A percentile compares a stretch with the other conserved stretches of the same genome.
Evolutionary conservation across 2,797 vertebrate genomes (phyloP).

Genomic region (Notamacropus eugenii): DNA sequence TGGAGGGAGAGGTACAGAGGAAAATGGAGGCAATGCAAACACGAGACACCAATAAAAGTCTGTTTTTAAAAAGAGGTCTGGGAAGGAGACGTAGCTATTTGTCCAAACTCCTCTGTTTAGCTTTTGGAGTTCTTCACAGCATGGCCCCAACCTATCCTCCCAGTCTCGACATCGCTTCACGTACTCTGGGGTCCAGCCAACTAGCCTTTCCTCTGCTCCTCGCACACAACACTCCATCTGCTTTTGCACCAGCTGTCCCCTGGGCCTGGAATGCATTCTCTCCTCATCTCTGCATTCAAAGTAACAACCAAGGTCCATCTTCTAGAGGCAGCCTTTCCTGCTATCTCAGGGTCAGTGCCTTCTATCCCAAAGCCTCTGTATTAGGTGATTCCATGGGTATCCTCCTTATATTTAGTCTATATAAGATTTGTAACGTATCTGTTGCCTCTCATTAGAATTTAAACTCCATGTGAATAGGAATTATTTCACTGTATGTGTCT

Average conservation of each 20-base stretch:
- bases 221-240: not conserved
- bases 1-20: not conserved
- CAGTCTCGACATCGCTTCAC: too few species aligned
- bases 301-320: not conserved
- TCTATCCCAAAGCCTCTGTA: not conserved
- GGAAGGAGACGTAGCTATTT: not conserved
- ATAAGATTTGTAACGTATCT: not conserved
- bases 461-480: not conserved
- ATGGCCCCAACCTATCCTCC: not conserved
- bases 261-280: not conserved
- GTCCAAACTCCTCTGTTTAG: not conserved
- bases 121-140: not conserved
- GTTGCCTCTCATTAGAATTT: not conserved
- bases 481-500: not conserved
- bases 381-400: not conserved
- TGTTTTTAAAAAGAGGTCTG: not conserved
- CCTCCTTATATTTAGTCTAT: not conserved
- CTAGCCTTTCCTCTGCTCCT: not conserved
- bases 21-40: not conserved
- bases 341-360: not conserved
- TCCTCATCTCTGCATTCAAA: too few species aligned
- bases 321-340: not conserved
- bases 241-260: not conserved
- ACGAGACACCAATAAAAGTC: not conserved
- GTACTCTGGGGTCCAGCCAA: not conserved